Evolutionary conservation across 2,888 invertebrate species (phyloP).

Genomic region (Pristionchus entomophagus): DNA sequence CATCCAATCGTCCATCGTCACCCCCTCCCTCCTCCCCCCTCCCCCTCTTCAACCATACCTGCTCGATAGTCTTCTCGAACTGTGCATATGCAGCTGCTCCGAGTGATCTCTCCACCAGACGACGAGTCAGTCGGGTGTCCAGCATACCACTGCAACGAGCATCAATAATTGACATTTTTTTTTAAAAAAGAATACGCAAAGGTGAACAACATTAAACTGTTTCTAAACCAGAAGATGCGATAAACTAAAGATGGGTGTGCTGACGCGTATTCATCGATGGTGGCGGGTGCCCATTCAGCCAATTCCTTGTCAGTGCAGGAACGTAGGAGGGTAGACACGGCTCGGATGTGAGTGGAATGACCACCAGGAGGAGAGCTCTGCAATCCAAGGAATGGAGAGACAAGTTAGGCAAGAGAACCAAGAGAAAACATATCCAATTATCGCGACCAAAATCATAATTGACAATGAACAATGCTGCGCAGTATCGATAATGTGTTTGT

Average conservation of each 20-base stretch:
- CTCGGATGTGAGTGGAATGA: constrained; percentile 9
- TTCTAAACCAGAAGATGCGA: too few relatives aligned
- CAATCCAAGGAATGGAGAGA: too few relatives aligned
- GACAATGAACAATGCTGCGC: too few relatives aligned
- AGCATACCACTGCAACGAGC: background rate
- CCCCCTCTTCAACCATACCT: too few relatives aligned
- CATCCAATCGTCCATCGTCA: too few relatives aligned
- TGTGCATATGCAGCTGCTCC: background rate
- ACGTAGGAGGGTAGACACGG: constrained; percentile 7
- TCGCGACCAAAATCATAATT: too few relatives aligned
- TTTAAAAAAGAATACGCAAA: too few relatives aligned
- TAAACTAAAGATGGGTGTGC: too few relatives aligned
- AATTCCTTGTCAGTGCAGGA: background rate
- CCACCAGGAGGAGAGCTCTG: constrained; percentile 37
- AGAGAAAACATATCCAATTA: background rate
- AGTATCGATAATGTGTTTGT: too few relatives aligned
- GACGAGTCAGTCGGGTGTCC: background rate
- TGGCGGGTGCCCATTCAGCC: background rate
- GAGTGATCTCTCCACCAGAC: background rate
- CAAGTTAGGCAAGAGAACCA: too few relatives aligned
- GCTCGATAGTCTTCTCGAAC: background rate
- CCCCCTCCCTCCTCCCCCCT: background rate
- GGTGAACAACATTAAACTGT: too few relatives aligned
- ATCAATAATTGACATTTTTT: too few relatives aligned
- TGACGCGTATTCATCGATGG: constrained; percentile 20